Conservation (phyloP, 2,797 vertebrate genomes). For the Glyptemys insculpta region DNA sequence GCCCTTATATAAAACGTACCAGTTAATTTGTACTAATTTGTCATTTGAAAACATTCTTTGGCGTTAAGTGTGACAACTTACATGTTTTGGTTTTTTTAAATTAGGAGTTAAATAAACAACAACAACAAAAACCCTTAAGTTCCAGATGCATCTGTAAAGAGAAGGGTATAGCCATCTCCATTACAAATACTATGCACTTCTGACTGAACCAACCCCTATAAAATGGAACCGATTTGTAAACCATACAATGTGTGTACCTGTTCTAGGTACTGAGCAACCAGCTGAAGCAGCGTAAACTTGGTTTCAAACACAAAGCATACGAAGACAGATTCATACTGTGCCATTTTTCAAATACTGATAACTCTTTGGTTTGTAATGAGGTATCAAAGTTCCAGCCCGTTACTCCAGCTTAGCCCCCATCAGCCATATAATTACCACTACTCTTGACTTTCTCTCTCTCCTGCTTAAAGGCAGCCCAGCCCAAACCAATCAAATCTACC, state of each 20-base stretch:
- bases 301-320: background rate
- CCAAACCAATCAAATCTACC: background rate
- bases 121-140: background rate
- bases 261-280: background rate
- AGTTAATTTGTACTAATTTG: conserved; percentile 18
- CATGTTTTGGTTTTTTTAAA: background rate
- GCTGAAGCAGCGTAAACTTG: background rate
- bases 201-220: background rate
- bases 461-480: background rate
- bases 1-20: background rate
- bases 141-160: background rate
- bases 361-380: background rate
- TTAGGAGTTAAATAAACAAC: background rate
- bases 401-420: background rate
- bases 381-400: background rate
- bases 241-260: too few species aligned
- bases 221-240: background rate
- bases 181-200: background rate
- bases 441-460: background rate
- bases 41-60: background rate
- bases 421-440: background rate
- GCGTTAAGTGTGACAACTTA: background rate
- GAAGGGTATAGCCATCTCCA: background rate
- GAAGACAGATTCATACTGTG: background rate
- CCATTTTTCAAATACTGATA: background rate